These are phyloP conservation scores for Craniophora ligustri DNA, from an alignment of 2,888 invertebrate genomes.

Conservation along the genomic window DNA sequence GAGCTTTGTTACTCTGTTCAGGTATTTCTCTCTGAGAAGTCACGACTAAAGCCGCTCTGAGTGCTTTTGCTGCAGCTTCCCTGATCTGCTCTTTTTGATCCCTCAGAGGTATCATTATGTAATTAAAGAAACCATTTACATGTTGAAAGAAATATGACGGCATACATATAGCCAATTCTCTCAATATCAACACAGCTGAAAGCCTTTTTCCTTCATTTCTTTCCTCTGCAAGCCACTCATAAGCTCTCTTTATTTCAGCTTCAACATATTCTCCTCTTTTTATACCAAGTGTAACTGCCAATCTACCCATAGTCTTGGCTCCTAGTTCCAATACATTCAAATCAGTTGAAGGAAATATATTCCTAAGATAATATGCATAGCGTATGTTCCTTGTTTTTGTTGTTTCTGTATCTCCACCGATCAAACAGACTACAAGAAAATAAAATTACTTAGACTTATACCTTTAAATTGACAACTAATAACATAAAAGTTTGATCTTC, in stretches of 20 bases:
- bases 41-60: slow-evolving; percentile 97
- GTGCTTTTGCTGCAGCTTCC: slow-evolving; percentile 96
- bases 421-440: slow-evolving; percentile 93
- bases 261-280: slow-evolving; percentile 98
- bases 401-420: slow-evolving; percentile 97
- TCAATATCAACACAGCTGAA: slow-evolving; percentile 96
- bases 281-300: slow-evolving; percentile 96
- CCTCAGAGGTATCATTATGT: slow-evolving; percentile 96
- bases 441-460: neutral
- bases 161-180: slow-evolving; percentile 98
- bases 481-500: no score
- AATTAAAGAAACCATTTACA: slow-evolving; percentile 96
- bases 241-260: slow-evolving; percentile 97
- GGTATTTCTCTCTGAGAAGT: slow-evolving; percentile 98
- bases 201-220: slow-evolving; percentile 96
- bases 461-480: neutral
- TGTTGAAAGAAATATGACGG: slow-evolving; percentile 99
- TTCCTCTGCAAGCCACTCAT: slow-evolving; percentile 97
- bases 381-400: slow-evolving; percentile 95
- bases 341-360: slow-evolving; percentile 96
- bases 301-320: slow-evolving; percentile 97
- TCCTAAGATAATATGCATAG: slow-evolving; percentile 97
- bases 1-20: slow-evolving; percentile 95
- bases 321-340: slow-evolving; percentile 97
- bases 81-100: slow-evolving; percentile 97